Conservation (phyloP, 2,113 vertebrate genomes). For the Lophius piscatorius region DNA sequence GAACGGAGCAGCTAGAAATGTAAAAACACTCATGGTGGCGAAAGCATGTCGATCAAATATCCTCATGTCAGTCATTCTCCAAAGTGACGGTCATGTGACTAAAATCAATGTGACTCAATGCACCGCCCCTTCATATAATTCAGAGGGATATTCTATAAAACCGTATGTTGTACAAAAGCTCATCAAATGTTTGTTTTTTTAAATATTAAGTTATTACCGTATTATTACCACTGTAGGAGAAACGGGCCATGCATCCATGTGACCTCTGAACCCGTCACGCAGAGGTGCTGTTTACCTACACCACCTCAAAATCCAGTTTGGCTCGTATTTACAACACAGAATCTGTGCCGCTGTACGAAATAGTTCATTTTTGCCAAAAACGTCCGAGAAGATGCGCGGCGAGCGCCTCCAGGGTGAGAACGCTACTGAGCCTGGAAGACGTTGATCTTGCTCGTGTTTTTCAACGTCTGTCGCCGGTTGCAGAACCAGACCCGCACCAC, state of each 20-base stretch:
- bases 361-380: constrained; percentile 14
- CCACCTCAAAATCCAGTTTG: constrained; percentile 17
- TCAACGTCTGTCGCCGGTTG: constrained; percentile 95
- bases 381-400: not conserved
- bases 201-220: constrained; percentile 39
- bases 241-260: constrained; percentile 65
- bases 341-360: constrained; percentile 31
- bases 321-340: constrained; percentile 25
- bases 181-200: constrained; percentile 36
- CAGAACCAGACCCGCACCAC: constrained; percentile 98
- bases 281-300: constrained; percentile 33
- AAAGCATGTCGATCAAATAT: constrained; percentile 38
- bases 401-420: not conserved
- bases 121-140: constrained; percentile 10
- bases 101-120: constrained; percentile 41
- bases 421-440: constrained; percentile 89
- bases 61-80: constrained; percentile 21
- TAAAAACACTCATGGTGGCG: constrained; percentile 9
- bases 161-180: constrained; percentile 60
- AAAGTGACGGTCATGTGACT: constrained; percentile 22
- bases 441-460: constrained; percentile 97
- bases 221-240: constrained; percentile 33
- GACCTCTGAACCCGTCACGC: constrained; percentile 32
- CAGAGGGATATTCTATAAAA: constrained; percentile 57
- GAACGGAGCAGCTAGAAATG: constrained; percentile 17